Evolutionary conservation across 2,797 vertebrate genomes (phyloP), one percentile per base, ranked within the genome.

Genomic region (Leucoraja ocellata): DNA sequence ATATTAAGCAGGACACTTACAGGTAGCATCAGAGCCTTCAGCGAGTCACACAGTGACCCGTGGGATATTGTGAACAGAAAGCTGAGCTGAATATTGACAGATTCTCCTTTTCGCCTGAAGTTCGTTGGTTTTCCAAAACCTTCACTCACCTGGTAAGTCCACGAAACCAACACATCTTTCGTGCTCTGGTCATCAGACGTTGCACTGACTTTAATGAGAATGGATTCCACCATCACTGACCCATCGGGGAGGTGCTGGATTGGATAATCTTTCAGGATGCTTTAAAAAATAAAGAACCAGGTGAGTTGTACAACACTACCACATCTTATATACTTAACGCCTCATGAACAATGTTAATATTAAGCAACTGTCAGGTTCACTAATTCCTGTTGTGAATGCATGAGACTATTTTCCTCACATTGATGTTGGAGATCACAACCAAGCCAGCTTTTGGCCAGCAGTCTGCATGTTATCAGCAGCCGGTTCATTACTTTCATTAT

Each of bases 171-270:
- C 84, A 99, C 96, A 79, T 98, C 97, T 94, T 99, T 99, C 94
- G 97, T 97, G 93, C 97, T 96, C 6, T 97, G 94, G 63, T 99
- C 99, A 93, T 99, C 99, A 0, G 97, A 95, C 4, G 98, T 98
- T 0, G 98, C 98, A 0, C 98, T 98, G 16, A 98, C 98, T 95
- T 99, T 99, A 94, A 99, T 97, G 18, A 99, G 98, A 77, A 99
- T 98, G 90, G 98, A 99, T 94, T 99, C 99, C 39, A 99, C 98
- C 0, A 98, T 99, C 94, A 99, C 98, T 0, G 98, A 99, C 28
- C 98, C 97, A 0, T 99, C 99, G 0, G 98, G 98, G 86, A 99
- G 98, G 46, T 99, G 98, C 95, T 99, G 99, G 94, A 99, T 97
- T 0, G 97, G 96, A 94, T 98, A 98, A 93, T 98, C 98, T 94